Base-by-base conservation (phyloP, 2,797 vertebrate species). In the Arnoldichthys spilopterus region DNA sequence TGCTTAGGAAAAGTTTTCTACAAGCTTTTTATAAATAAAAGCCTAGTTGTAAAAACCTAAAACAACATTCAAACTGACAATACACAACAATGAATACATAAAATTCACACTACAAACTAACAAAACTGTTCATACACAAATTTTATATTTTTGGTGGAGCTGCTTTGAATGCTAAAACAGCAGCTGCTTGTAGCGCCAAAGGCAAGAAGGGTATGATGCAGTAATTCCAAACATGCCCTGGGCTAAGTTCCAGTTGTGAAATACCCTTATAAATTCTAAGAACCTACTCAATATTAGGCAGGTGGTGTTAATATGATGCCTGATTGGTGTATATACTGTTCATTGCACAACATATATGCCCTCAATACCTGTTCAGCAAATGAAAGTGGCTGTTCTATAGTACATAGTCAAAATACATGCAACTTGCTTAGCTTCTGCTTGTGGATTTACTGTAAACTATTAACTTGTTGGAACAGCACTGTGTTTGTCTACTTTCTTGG, bases 381-480 rank as follows among this genome's bases (percentile, higher is more conserved):
- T 18, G 6, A 26, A 28, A 40, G 18, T 47, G 26, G 45, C 2
- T 69, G 24, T 32, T 69, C 15, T 54, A 28, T 15, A 18, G 49
- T 45, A 20, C 24, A n/a, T 5, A 69, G 40, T 69, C 43, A 6
- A 61, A 69, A 11, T 12, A n/a, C 1, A 34, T 3, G 30, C 54
- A 34, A 34, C 26, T 24, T 47, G 11, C 30, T 68, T 66, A 56
- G 51, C 37, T 1, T 67, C 32, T 67, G 40, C 40, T 64, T 69
- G 34, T 72, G 32, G 43, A 67, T 63, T 32, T 75, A 62, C 49
- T 76, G 69, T 82, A 58, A 82, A 37, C 30, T 53, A 78, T 78
- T 72, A 79, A 84, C 79, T 74, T 83, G 30, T 26, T 58, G 76
- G 49, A 76, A 73, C 20, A 37, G 11, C 62, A 22, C 54, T 20